Evolutionary conservation across 2,888 invertebrate species (phyloP).

Genomic region (Acrocera orbiculus): DNA sequence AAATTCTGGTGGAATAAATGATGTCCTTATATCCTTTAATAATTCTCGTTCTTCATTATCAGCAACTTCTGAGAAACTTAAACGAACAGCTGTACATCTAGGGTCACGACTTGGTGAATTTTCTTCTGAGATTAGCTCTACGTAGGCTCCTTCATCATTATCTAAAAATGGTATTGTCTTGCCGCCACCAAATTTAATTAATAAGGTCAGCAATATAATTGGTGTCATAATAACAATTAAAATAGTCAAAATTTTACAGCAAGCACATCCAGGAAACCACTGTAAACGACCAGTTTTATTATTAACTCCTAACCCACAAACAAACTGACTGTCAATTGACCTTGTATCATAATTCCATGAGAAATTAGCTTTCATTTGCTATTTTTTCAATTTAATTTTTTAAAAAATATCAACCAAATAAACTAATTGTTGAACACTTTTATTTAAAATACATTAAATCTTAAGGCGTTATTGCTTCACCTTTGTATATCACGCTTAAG

Average conservation of each 20-base stretch:
- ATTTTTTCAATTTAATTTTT: background rate
- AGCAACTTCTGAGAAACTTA: conserved; percentile 18
- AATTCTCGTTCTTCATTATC: conserved; percentile 41
- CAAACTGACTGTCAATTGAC: conserved; percentile 11
- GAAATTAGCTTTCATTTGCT: conserved; percentile 5
- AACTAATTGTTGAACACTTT: background rate
- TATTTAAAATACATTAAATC: background rate
- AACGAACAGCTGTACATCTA: conserved; percentile 22
- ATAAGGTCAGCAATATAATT: no score
- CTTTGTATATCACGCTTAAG: background rate
- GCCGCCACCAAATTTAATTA: no score
- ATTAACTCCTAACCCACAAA: conserved; percentile 23
- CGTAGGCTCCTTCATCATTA: no score
- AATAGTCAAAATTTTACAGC: conserved; percentile 26
- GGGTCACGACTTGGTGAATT: conserved; percentile 17
- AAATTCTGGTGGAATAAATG: conserved; percentile 40
- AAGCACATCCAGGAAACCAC: conserved; percentile 31
- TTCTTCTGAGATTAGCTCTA: no score
- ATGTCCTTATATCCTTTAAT: conserved; percentile 43
- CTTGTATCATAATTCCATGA: conserved; percentile 11
- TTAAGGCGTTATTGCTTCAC: background rate
- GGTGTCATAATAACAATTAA: conserved; percentile 30
- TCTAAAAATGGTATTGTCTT: no score
- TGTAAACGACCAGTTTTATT: conserved; percentile 27
- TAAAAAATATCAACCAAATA: background rate